Evolutionary conservation across 2,113 vertebrate genomes (phyloP).

Genomic region (mouse (Mus musculus)): GRCm39 chr5:27622001-27622500

Average conservation of each 20-base stretch:
- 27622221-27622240: constrained; percentile 37
- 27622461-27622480: accelerated
- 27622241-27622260: constrained; percentile 40
- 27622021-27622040: constrained; percentile 33
- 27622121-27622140: constrained; percentile 21
- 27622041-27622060: neutral
- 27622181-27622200: constrained; percentile 71
- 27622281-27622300: constrained; percentile 49
- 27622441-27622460: no score
- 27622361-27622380: neutral
- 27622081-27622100: constrained; percentile 39
- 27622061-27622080: constrained; percentile 15
- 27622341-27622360: neutral
- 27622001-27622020: constrained; percentile 15
- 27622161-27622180: constrained; percentile 60
- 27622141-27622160: constrained; percentile 50
- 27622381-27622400: neutral
- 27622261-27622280: neutral
- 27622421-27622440: neutral
- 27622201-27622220: constrained; percentile 1
- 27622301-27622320: constrained; percentile 35
- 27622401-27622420: neutral
- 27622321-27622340: constrained; percentile 25
- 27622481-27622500: accelerated
- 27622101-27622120: constrained; percentile 29